Base-by-base conservation (phyloP, 2,888 invertebrate genomes). In the Agonopterix heracliana region DNA sequence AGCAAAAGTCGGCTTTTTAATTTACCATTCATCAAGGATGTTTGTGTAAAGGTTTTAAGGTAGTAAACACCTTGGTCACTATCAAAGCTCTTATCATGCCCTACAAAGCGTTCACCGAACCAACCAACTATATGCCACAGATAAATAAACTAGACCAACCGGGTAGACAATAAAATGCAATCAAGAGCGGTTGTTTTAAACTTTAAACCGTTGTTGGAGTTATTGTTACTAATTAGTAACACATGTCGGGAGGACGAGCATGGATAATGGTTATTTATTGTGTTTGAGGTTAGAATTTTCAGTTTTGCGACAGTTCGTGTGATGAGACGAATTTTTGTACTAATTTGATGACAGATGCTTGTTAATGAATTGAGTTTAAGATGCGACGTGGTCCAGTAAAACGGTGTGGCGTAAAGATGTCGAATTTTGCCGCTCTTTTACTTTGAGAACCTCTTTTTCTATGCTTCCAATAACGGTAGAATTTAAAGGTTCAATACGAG, bases 151-250 rank as follows among this genome's bases (percentile, higher is more conserved):
- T 76, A 77, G 77, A 79, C 74, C 77, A 78, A 74, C 75, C 67
- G 71, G 64, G 73, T 67, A 73, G 74, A 82, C 79, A 85, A 87
- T 86, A 83, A 86, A 85, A 81, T 64, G 62, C 81, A 84, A 86
- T 85, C 83, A 85, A 79, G 71, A 63, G 41, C 41, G 13, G 58
- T 68, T 71, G 74, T 74, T 73, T 72, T 65, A 66, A 63, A 63
- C 64, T 66, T 66, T 67, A 63, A 64, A 67, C 59, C 61, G 60
- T 60, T 17, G 11, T 4, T 51, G 63, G 68, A 26, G 70, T 74
- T 75, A 73, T 77, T 77, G 78, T 74, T 63, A 63, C 71, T 85
- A 85, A 86, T 86, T 84, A 77, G 71, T 65, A 71, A 71, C 85
- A 83, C 72, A 75, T 84, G 84, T 69, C 66, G 56, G 58, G 51